Evolutionary conservation across 2,113 vertebrate species (phyloP).

Genomic region (Cavia aperea): DNA sequence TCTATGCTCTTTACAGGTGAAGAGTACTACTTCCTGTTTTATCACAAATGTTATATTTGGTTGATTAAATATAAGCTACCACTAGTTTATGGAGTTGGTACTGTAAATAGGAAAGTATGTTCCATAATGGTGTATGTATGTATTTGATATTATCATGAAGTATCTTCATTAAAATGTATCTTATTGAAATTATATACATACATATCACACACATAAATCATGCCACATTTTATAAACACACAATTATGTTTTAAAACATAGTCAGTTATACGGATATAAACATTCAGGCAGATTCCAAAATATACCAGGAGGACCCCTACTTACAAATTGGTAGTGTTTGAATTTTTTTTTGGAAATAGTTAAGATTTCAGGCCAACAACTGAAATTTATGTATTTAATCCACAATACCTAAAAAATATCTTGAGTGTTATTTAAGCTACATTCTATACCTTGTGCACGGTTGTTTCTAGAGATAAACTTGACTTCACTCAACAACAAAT

Average conservation of each 20-base stretch:
- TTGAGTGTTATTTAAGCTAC: conserved; percentile 13
- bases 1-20: not conserved
- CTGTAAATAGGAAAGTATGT: conserved; percentile 40
- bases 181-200: conserved; percentile 28
- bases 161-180: conserved; percentile 44
- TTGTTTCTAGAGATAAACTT: conserved; percentile 20
- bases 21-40: not conserved
- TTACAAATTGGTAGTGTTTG: conserved; percentile 16
- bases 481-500: not conserved
- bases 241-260: conserved; percentile 45
- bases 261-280: conserved; percentile 2
- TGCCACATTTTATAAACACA: conserved; percentile 46
- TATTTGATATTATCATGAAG: not conserved
- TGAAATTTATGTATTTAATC: conserved; percentile 36
- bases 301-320: not conserved
- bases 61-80: not conserved
- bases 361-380: not conserved
- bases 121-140: not conserved
- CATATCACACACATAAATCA: not conserved
- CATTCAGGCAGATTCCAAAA: not conserved
- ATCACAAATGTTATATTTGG: conserved; percentile 16
- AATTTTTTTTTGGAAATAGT: not conserved
- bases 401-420: not conserved
- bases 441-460: not conserved
- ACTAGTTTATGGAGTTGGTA: conserved; percentile 19